Evolutionary conservation across 1,140 invertebrate genomes (phyloP).

Genomic region (Dermatophagoides farinae): DNA sequence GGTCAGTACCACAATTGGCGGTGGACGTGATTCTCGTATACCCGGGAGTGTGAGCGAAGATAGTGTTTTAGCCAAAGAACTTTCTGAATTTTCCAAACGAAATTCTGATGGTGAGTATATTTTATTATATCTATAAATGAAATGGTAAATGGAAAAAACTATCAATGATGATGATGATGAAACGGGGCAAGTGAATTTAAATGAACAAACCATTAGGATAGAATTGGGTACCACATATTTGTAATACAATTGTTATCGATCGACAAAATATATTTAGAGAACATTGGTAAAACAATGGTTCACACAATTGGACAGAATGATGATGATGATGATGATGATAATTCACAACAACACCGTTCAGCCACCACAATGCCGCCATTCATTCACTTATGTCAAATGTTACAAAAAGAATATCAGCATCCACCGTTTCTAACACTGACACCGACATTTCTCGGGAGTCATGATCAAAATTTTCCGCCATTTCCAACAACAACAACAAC

Average conservation of each 20-base stretch:
- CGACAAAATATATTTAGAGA: no score
- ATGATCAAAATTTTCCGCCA: slow-evolving; percentile 10
- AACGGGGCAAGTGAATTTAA: no score
- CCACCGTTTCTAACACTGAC: slow-evolving; percentile 22
- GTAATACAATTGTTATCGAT: no score
- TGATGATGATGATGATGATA: background rate
- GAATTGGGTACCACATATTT: no score
- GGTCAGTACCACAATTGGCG: background rate
- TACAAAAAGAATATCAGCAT: slow-evolving; percentile 22
- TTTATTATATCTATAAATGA: no score
- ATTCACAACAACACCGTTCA: background rate
- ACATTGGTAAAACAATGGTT: no score
- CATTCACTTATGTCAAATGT: slow-evolving; percentile 21
- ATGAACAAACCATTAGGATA: no score
- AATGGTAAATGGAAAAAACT: no score
- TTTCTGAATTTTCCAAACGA: slow-evolving; percentile 46
- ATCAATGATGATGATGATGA: no score
- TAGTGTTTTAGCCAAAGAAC: slow-evolving; percentile 35
- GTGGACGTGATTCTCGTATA: slow-evolving; percentile 20
- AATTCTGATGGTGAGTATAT: slow-evolving; percentile 53
- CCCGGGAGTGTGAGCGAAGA: slow-evolving; percentile 53
- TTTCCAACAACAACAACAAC: background rate
- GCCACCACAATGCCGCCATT: slow-evolving; percentile 16
- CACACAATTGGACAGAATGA: no score
- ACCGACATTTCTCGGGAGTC: slow-evolving; percentile 17